phyloP scores from a whole-genome alignment of 2,113 vertebrate genomes.

The Cariama cristata region DNA sequence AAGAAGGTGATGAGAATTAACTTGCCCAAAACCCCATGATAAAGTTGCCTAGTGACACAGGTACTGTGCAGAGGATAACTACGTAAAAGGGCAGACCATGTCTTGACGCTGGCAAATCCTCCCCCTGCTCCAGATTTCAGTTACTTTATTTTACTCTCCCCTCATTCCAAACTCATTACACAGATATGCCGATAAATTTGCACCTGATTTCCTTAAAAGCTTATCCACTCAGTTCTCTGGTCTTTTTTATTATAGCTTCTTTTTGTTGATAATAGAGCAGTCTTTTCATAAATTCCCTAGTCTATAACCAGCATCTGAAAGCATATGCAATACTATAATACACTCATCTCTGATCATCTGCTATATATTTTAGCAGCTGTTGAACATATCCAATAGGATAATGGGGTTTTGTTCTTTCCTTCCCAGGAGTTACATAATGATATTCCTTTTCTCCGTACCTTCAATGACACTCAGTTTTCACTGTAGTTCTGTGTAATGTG shows the following conservation, averaged over 20 bases:
- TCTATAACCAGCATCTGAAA: neutral
- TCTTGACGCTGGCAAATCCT: neutral
- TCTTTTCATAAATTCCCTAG: neutral
- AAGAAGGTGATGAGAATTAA: neutral
- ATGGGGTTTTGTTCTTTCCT: neutral
- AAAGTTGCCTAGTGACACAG: neutral
- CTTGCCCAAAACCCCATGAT: neutral
- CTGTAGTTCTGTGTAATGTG: neutral
- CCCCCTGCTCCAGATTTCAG: neutral
- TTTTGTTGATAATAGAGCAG: neutral
- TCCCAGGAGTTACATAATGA: neutral
- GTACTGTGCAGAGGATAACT: neutral
- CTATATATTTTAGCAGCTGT: neutral
- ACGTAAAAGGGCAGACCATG: neutral
- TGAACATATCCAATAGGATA: neutral
- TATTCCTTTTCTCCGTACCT: neutral
- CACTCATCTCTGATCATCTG: neutral
- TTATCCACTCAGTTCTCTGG: neutral
- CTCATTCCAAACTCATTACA: neutral
- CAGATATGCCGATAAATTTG: neutral
- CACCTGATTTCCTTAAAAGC: neutral
- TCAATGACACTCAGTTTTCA: neutral
- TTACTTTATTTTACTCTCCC: neutral
- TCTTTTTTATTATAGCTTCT: neutral
- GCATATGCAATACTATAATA: neutral